A percentile compares a stretch with the other conserved stretches of the same genome.
phyloP scores from a whole-genome alignment of 2,113 vertebrate species.

The Corvus moneduloides region DNA sequence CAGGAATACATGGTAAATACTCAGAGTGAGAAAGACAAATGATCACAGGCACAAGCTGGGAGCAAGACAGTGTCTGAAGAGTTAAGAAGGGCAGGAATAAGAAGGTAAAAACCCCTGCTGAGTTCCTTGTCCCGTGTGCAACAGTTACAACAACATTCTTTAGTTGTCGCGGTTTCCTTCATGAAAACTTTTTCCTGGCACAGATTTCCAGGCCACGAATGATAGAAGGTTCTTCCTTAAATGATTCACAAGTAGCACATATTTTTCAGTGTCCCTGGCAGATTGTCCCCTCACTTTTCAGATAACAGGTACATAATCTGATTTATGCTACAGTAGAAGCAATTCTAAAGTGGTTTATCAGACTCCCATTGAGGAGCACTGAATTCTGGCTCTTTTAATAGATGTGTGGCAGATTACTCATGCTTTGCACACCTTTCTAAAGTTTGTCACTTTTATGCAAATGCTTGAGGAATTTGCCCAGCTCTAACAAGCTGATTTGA shows the following conservation, averaged over 20 bases:
- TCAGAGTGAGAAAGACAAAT: background rate
- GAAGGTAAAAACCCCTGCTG: background rate
- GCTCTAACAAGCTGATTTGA: background rate
- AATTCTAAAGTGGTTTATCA: background rate
- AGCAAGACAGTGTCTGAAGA: background rate
- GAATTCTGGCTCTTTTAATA: background rate
- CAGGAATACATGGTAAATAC: background rate
- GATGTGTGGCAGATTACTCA: background rate
- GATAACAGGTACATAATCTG: slow-evolving; percentile 13
- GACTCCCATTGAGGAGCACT: background rate
- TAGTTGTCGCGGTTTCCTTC: background rate
- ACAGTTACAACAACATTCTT: background rate
- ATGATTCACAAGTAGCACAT: background rate
- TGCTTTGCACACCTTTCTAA: background rate
- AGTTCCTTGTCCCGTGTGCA: background rate
- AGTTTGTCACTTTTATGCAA: background rate
- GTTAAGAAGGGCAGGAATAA: background rate
- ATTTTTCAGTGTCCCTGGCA: background rate
- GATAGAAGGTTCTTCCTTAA: background rate
- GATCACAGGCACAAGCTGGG: background rate
- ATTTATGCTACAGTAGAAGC: background rate
- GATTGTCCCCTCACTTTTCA: background rate
- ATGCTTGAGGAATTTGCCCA: background rate
- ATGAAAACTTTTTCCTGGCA: background rate
- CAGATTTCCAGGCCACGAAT: background rate